A percentile compares a stretch with the other conserved stretches of the same genome.
phyloP scores from a whole-genome alignment of 2,113 vertebrate genomes.

The Elephantulus edwardii region DNA sequence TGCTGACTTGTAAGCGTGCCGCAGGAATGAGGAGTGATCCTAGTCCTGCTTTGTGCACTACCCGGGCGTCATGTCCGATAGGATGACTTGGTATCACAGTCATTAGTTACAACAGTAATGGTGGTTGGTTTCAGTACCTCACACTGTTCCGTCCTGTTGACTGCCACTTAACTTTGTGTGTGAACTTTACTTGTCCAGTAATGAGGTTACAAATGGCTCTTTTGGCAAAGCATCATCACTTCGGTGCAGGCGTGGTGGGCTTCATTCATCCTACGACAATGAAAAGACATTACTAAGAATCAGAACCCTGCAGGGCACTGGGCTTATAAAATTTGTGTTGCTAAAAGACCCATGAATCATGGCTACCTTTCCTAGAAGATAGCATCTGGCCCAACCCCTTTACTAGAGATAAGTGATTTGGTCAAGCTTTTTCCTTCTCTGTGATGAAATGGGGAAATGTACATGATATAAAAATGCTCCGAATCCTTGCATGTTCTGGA shows the following conservation, averaged over 20 bases:
- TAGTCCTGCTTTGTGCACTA: background rate
- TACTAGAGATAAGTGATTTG: background rate
- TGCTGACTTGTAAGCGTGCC: background rate
- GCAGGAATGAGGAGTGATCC: slow-evolving; percentile 29
- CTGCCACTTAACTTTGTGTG: slow-evolving; percentile 46
- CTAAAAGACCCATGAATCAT: background rate
- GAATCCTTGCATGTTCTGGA: background rate
- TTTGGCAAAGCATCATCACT: slow-evolving; percentile 39
- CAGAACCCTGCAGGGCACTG: slow-evolving; percentile 3
- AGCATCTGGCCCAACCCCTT: background rate
- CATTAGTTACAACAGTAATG: background rate
- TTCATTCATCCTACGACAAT: slow-evolving; percentile 34
- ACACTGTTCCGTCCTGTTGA: slow-evolving; percentile 52
- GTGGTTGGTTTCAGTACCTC: background rate
- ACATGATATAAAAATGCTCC: background rate
- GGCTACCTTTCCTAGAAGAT: background rate
- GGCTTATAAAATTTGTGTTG: slow-evolving; percentile 20
- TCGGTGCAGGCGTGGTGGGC: background rate
- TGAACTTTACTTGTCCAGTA: slow-evolving; percentile 52
- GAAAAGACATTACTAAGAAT: slow-evolving; percentile 57
- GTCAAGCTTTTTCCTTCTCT: slow-evolving; percentile 36
- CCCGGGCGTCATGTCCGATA: background rate
- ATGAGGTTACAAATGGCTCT: slow-evolving; percentile 43
- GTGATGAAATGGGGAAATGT: background rate
- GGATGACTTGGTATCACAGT: background rate